Evolutionary conservation across 2,888 invertebrate species (phyloP).

Genomic region (Lycocerus yunnanus): DNA sequence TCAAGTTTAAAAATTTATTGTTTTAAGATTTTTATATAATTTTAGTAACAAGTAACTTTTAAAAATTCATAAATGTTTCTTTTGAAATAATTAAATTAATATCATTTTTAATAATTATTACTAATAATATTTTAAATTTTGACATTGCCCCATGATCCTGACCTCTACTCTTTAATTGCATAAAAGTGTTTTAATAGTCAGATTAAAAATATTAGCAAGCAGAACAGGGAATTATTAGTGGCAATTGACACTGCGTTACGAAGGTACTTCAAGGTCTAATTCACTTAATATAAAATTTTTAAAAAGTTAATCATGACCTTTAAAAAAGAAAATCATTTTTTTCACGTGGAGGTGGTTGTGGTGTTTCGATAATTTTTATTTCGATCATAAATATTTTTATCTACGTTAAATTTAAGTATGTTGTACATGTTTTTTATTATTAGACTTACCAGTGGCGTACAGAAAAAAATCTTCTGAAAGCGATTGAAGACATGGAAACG

Average conservation of each 20-base stretch:
- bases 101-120: too few species aligned
- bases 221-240: background rate
- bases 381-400: too few species aligned
- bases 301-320: background rate
- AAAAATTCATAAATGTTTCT: background rate
- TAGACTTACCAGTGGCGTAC: too few species aligned
- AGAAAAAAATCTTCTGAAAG: too few species aligned
- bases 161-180: background rate
- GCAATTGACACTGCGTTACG: background rate
- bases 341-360: too few species aligned
- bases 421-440: too few species aligned
- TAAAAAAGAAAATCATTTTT: background rate
- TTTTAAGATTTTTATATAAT: background rate
- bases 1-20: background rate
- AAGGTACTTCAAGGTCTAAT: background rate
- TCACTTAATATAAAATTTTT: background rate
- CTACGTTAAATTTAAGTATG: too few species aligned
- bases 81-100: background rate
- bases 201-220: background rate
- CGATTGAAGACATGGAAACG: too few species aligned
- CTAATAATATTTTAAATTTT: too few species aligned
- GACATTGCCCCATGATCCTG: too few species aligned
- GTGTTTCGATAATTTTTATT: too few species aligned
- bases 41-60: background rate
- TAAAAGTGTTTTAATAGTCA: background rate